Evolutionary conservation across 2,113 vertebrate species (phyloP), one percentile per base, ranked within the genome.

Genomic region (Anarhynchus alexandrinus): DNA sequence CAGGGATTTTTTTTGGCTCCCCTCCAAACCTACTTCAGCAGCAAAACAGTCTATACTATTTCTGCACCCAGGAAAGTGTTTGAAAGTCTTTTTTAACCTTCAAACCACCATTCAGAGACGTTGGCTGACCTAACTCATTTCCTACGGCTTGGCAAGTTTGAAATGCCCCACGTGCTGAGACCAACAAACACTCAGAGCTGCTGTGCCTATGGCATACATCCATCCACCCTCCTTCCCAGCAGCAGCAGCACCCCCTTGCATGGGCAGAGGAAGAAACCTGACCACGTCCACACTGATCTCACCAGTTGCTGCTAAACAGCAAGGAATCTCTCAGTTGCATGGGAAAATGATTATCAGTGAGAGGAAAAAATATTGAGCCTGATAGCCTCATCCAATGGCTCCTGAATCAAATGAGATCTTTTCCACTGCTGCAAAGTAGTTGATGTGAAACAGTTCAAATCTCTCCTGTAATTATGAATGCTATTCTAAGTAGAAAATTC

Each of bases 81-180:
- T 86, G 70, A 36, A 86, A 94, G 51, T 65, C 38, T 79, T 90
- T 85, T 93, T 90, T 96, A 96, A 92, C 92, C 96, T 96, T 95
- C 94, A 96, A 74, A 74, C 21, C 45, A 77, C 54, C 81, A 84
- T 85, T 94, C 58, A 82, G 82, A 88, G 81, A 47, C 29, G 7
- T 6, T 95, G 51, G 58, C 76, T 97, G 79, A 87, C 76, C 86
- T 70, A 72, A 88, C 17, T 82, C 4, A 18, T 65, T 95, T 82
- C 54, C 58, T 94, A 22, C 40, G 76, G 12, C 64, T 86, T 77
- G 77, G 66, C 38, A 78, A 65, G 72, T 72, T 51, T 65, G 59
- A 82, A 72, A 77, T 13, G 15, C 36, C 52, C 55, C 34, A 7
- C 6, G 12, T 55, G 30, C 32, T 15, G 61, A 91, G 58, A 55